These are phyloP conservation scores for Argyrosomus japonicus DNA, from an alignment of 2,113 vertebrate genomes.

Conservation along the genomic window DNA sequence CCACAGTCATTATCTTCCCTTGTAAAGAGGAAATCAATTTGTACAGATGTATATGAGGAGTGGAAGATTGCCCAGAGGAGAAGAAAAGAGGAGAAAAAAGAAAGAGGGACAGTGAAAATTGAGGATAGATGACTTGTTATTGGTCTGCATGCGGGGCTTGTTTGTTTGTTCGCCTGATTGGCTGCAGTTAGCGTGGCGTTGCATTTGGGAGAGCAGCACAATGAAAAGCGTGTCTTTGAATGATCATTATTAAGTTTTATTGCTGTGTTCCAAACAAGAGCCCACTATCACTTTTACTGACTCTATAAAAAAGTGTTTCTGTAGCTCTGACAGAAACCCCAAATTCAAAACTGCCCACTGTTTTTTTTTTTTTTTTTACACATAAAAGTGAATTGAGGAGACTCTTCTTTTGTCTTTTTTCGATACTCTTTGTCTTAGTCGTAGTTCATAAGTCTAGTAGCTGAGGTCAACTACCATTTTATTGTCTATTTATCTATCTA, in stretches of 20 bases:
- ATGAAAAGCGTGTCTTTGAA: slow-evolving; percentile 60
- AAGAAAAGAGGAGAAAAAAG: slow-evolving; percentile 61
- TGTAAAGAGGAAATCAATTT: slow-evolving; percentile 86
- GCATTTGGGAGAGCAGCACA: slow-evolving; percentile 53
- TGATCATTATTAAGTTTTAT: slow-evolving; percentile 75
- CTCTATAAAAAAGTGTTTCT: slow-evolving; percentile 23
- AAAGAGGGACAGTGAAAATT: slow-evolving; percentile 66
- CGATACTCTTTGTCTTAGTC: background rate
- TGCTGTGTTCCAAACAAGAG: slow-evolving; percentile 66
- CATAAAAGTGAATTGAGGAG: background rate
- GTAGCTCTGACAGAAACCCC: slow-evolving; percentile 10
- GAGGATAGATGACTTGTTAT: slow-evolving; percentile 68
- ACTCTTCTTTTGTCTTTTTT: slow-evolving; percentile 12
- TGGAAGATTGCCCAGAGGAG: slow-evolving; percentile 66
- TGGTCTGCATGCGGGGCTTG: slow-evolving; percentile 57
- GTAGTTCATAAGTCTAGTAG: background rate
- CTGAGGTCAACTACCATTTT: background rate
- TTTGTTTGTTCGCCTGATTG: slow-evolving; percentile 76
- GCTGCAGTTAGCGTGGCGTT: slow-evolving; percentile 64
- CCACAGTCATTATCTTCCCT: slow-evolving; percentile 84
- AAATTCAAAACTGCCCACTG: slow-evolving; percentile 12
- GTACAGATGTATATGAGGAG: slow-evolving; percentile 83
- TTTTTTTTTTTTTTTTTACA: background rate
- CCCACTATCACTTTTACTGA: slow-evolving; percentile 37
- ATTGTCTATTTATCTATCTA: too few species aligned